Evolutionary conservation across 1,140 invertebrate genomes (phyloP), one percentile per base, ranked within the genome.

Genomic region (Daktulosphaira vitifoliae): DNA sequence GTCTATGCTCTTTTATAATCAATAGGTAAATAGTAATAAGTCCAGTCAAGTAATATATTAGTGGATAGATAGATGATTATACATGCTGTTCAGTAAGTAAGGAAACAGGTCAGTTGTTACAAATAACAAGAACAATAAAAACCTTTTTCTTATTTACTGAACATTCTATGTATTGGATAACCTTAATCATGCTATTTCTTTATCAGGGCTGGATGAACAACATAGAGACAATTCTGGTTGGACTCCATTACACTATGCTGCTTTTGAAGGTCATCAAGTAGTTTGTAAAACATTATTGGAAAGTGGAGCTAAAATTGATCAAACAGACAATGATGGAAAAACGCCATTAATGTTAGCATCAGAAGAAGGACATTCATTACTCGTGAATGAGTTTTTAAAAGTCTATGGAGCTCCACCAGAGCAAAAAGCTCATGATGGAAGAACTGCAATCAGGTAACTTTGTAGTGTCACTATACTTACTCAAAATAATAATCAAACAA

Each of bases 271-370:
- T 29, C 92, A 96, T 74, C 77, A 82, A 64, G 89, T 92, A 71
- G 92, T 95, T 22, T 89, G 89, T 70, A 84, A 90, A 68, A 84
- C 88, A 9, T 76, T 97, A 18, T 73, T 96, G 0, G 91, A 95
- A 71, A 89, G 89, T n/a, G 92, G 92, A 1, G 92, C 92, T 0
- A 85, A 90, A 73, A 84, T 93, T 2, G 90, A 92, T 71, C 90
- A 94, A 72, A 83, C 87, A 6, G 93, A 96, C 74, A 96, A 96
- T 76, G 93, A 97, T 71, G 93, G 92, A 2, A 92, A 93, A 76
- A 89, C 90, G 1, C 85, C 93, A 1, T 75, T 98, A 11, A 85
- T 94, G 74, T 78, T 96, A 16, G 92, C 93, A 0, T 87, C 91
- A 0, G 82, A 95, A 74, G 92, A 94, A 75, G 91, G 92, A 15